Percentiles rank a stretch among this genome's conserved stretches.
phyloP scores from a whole-genome alignment of 2,888 invertebrate genomes.

The Drepana falcataria region DNA sequence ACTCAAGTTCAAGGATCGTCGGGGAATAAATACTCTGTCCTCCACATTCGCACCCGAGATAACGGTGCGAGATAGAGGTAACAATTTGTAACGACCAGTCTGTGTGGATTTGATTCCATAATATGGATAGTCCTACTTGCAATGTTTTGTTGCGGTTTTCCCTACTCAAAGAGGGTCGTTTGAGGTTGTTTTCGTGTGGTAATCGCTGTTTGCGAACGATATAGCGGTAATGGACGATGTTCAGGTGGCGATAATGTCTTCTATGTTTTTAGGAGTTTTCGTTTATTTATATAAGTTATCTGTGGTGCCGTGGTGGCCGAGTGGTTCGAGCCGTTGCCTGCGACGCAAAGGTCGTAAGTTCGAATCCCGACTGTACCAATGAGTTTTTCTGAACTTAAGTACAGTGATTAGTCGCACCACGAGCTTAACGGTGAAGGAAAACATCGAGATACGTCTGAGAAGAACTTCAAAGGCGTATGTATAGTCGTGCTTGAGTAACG shows the following conservation, averaged over 20 bases:
- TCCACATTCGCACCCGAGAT: constrained; percentile 34
- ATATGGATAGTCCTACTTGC: constrained; percentile 33
- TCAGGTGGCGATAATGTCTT: neutral
- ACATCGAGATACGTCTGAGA: no score
- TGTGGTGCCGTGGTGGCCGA: no score
- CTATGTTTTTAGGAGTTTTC: neutral
- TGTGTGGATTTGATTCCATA: constrained; percentile 40
- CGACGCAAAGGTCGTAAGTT: no score
- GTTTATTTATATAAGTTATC: neutral
- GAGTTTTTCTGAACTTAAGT: no score
- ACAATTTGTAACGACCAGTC: constrained; percentile 37
- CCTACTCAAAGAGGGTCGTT: constrained; percentile 10
- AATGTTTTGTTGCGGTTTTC: constrained; percentile 24
- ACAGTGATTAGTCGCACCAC: no score
- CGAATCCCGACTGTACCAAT: no score
- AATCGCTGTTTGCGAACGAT: neutral
- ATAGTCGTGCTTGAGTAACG: no score
- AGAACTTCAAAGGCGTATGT: no score
- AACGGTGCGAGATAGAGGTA: constrained; percentile 41
- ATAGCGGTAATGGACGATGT: neutral
- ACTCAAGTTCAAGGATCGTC: constrained; percentile 40
- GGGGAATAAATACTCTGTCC: constrained; percentile 36
- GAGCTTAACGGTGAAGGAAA: no score
- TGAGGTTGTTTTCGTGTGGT: constrained; percentile 4
- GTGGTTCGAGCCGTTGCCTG: no score